Conservation (phyloP, 2,113 vertebrate genomes). For the Microtus oregoni region DNA sequence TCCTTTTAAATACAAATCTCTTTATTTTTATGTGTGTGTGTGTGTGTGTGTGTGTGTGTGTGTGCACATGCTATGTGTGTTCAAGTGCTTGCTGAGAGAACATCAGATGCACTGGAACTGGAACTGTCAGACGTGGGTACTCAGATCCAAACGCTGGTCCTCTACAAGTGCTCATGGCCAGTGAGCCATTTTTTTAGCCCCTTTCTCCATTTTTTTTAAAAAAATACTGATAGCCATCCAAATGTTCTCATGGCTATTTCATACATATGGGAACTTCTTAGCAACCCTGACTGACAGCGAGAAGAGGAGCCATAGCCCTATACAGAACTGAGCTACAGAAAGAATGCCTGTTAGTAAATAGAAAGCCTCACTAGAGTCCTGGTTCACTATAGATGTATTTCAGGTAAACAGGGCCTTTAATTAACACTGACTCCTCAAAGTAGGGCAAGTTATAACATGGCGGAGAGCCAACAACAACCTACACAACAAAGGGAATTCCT, state of each 20-base stretch:
- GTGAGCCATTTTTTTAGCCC: background rate
- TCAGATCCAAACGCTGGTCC: too few species aligned
- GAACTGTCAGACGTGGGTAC: background rate
- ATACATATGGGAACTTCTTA: background rate
- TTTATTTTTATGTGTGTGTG: background rate
- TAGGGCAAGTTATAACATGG: too few species aligned
- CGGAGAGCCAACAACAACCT: background rate
- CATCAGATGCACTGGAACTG: background rate
- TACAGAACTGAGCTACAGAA: slow-evolving; percentile 1
- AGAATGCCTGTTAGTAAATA: background rate
- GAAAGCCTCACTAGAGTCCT: background rate
- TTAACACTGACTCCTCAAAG: background rate
- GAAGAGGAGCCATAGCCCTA: background rate
- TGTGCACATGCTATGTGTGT: background rate
- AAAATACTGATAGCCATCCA: slow-evolving; percentile 7
- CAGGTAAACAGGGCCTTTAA: background rate
- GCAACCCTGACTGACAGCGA: background rate
- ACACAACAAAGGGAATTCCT: background rate
- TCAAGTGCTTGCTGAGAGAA: background rate
- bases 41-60: background rate
- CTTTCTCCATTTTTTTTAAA: background rate
- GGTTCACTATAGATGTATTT: background rate
- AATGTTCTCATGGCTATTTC: slow-evolving; percentile 39
- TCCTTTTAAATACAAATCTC: background rate
- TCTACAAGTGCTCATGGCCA: too few species aligned